Conservation (phyloP, 2,113 vertebrate species). For the Eulemur macaco region DNA sequence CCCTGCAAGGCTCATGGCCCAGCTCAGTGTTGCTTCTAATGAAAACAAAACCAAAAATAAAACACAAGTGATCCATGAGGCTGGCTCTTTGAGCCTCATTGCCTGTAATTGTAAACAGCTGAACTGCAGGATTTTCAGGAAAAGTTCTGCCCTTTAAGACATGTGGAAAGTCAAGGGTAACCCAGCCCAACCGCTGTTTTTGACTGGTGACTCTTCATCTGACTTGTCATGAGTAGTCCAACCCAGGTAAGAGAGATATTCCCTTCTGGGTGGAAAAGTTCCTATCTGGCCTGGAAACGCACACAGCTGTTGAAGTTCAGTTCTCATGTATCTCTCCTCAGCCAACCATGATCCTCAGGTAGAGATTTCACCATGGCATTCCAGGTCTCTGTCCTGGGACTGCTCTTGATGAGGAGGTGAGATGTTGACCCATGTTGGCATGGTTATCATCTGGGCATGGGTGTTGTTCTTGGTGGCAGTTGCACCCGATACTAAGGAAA, state of each 20-base stretch:
- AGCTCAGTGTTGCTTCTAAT: slow-evolving; percentile 73
- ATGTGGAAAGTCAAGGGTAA: slow-evolving; percentile 69
- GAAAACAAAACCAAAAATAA: slow-evolving; percentile 79
- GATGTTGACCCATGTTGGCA: neutral
- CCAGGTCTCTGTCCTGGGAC: neutral
- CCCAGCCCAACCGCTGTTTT: slow-evolving; percentile 47
- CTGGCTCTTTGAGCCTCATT: slow-evolving; percentile 72
- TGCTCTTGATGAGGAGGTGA: neutral
- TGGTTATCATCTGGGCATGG: neutral
- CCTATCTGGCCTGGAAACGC: neutral
- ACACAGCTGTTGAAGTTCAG: neutral
- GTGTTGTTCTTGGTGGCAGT: slow-evolving; percentile 56
- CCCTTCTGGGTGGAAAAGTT: neutral
- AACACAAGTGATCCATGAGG: slow-evolving; percentile 74
- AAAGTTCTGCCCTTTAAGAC: slow-evolving; percentile 57
- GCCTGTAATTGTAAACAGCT: slow-evolving; percentile 79
- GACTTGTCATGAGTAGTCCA: slow-evolving; percentile 43
- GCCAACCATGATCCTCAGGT: neutral
- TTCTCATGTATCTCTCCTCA: neutral
- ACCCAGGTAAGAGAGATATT: neutral
- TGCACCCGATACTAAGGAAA: slow-evolving; percentile 60
- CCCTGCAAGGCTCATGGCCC: slow-evolving; percentile 67
- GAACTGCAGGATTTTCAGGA: slow-evolving; percentile 75
- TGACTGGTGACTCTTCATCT: slow-evolving; percentile 62
- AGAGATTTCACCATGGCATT: neutral